phyloP scores from a whole-genome alignment of 2,888 invertebrate species.

The Eupelmus urozonus region DNA sequence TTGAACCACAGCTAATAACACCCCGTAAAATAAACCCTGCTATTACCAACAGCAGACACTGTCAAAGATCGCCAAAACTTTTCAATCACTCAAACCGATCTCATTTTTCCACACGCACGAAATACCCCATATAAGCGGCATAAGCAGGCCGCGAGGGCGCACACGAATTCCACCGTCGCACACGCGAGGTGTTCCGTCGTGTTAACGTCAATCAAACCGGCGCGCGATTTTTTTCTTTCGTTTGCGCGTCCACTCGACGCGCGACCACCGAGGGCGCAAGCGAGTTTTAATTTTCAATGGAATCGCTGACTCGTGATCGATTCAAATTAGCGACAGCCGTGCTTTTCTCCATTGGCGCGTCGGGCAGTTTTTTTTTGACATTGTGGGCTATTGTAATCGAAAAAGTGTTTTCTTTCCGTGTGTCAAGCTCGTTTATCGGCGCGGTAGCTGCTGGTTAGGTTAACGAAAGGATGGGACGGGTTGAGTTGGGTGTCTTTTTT shows the following conservation, averaged over 20 bases:
- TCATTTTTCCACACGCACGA: too few species aligned
- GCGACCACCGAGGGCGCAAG: conserved; percentile 40
- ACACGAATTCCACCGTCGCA: conserved; percentile 39
- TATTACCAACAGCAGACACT: too few species aligned
- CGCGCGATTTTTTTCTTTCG: conserved; percentile 21
- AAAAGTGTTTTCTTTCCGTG: conserved; percentile 47
- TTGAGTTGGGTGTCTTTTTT: too few species aligned
- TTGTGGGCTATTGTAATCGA: conserved; percentile 10
- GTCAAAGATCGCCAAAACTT: too few species aligned
- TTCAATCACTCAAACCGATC: too few species aligned
- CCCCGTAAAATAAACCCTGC: too few species aligned
- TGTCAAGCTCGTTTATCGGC: conserved; percentile 57
- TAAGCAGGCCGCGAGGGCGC: neutral
- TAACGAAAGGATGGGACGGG: too few species aligned
- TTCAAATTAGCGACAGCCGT: conserved; percentile 58
- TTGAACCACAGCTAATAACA: too few species aligned
- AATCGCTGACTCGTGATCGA: conserved; percentile 63
- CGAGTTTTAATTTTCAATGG: conserved; percentile 59
- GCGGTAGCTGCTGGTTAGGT: too few species aligned
- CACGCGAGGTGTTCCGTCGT: conserved; percentile 54
- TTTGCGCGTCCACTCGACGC: neutral
- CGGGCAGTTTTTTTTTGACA: too few species aligned
- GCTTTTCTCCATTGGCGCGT: neutral
- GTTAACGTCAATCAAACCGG: conserved; percentile 61
- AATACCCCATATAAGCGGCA: neutral